Conservation (phyloP, 2,888 invertebrate species). For the Tenodera sinensis region DNA sequence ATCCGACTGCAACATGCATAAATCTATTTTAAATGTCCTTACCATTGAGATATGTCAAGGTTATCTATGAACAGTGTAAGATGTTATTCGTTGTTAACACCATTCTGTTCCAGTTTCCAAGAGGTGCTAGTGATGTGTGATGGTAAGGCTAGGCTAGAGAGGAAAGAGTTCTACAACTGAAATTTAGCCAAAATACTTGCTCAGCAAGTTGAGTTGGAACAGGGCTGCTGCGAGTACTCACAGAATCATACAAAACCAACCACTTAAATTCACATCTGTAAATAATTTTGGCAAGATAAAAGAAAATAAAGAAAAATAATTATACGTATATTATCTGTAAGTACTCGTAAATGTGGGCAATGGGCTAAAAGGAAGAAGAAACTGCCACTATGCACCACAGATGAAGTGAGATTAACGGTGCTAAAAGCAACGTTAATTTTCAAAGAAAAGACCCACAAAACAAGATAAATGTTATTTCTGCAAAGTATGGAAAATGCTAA, state of each 20-base stretch:
- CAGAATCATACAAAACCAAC: background rate
- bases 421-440: background rate
- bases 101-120: background rate
- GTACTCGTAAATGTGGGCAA: background rate
- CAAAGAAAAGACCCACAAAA: background rate
- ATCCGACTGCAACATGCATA: background rate
- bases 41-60: background rate
- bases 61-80: background rate
- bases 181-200: background rate
- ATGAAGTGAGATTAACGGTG: background rate
- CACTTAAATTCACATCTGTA: too few species aligned
- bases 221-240: background rate
- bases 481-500: background rate
- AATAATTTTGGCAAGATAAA: too few species aligned
- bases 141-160: background rate
- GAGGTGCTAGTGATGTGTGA: background rate
- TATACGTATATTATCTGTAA: background rate
- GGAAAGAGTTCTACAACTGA: background rate
- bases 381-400: slow-evolving; percentile 16
- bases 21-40: background rate
- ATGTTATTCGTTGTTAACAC: background rate
- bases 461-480: background rate
- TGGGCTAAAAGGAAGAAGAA: background rate
- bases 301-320: background rate
- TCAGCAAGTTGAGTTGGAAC: background rate